Base-by-base conservation (phyloP, 1,140 invertebrate genomes). In the Calephelis virginiensis region DNA sequence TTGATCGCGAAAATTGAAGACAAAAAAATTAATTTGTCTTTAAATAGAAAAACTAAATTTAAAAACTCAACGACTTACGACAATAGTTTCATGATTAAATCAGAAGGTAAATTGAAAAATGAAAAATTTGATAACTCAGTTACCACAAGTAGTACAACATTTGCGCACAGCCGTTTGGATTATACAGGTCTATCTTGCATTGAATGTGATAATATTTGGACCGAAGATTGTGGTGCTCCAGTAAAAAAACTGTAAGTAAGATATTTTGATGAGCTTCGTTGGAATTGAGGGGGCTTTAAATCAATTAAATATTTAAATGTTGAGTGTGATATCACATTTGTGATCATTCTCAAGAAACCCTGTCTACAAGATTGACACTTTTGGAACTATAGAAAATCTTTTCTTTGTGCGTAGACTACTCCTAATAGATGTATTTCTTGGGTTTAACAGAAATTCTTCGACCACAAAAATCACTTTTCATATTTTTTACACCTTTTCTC, bases 181-280 rank as follows among this genome's bases (percentile, higher is more conserved):
- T 10, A 13, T 53, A 13, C 14, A 8, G 28, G 46, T 47, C 64
- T 72, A 64, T 80, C 81, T 10, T 86, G 84, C 48, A 78, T 86
- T 49, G 38, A 56, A 28, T 87, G 85, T 67, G 76, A 85, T 72
- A 87, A 85, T 72, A 61, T 83, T 12, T 64, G 56, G 14, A 37
- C 66, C 10, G 69, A 74, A 56, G 69, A 80, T 50, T 87, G 85
- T 50, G 72, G 64, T 73, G 64, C 71, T 56, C 85, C 85, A 0
- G 74, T 68, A 69, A 77, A 80, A 50, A 80, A 78, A 71, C 64
- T 82, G 84, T 86, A 61, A 75, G 83, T 79, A 75, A 11, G 12
- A 46, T 40, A 40, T 40, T 8, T 43, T 43, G 7, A 8, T 43
- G 7, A 43, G 8, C 5, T 6, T 43, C 8, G 28, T 28, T 28